Evolutionary conservation across 2,888 invertebrate species (phyloP).

Genomic region (Watsonalla cultraria): DNA sequence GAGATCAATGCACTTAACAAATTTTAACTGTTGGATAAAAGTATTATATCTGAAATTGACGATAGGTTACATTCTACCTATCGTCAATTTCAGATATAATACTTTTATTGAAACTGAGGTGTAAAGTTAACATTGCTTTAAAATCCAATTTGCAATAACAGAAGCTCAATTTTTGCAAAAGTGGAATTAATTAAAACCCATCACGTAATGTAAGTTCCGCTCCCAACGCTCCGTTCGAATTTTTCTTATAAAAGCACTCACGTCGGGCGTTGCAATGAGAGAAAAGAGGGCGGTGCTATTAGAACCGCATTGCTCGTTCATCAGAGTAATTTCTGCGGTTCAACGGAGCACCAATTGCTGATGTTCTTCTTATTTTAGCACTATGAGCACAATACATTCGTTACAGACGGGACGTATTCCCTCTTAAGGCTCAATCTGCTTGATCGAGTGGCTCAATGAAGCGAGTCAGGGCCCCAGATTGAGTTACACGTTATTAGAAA

Average conservation of each 20-base stretch:
- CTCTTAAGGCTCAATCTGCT: conserved; percentile 46
- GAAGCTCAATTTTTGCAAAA: neutral
- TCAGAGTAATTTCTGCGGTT: conserved; percentile 61
- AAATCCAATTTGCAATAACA: neutral
- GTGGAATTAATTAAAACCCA: conserved; percentile 29
- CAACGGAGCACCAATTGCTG: conserved; percentile 49
- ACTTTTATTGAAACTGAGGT: too few relatives aligned
- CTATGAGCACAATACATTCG: conserved; percentile 68
- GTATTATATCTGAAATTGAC: too few relatives aligned
- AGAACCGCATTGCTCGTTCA: conserved; percentile 65
- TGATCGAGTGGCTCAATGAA: conserved; percentile 52
- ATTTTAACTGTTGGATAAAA: too few relatives aligned
- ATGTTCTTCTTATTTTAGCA: conserved; percentile 60
- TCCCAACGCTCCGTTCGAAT: conserved; percentile 30
- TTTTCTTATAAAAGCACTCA: conserved; percentile 46
- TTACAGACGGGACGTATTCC: conserved; percentile 52
- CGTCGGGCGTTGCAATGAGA: conserved; percentile 31
- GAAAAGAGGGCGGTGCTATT: conserved; percentile 59
- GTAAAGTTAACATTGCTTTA: too few relatives aligned
- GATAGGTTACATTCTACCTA: too few relatives aligned
- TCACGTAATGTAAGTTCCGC: conserved; percentile 21
- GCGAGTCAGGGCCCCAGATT: conserved; percentile 32
- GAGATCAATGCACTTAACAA: too few relatives aligned
- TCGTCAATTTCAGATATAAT: too few relatives aligned
- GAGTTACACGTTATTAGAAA: conserved; percentile 38